Evolutionary conservation across 2,888 invertebrate genomes (phyloP).

Genomic region (Oscheius sp.): DNA sequence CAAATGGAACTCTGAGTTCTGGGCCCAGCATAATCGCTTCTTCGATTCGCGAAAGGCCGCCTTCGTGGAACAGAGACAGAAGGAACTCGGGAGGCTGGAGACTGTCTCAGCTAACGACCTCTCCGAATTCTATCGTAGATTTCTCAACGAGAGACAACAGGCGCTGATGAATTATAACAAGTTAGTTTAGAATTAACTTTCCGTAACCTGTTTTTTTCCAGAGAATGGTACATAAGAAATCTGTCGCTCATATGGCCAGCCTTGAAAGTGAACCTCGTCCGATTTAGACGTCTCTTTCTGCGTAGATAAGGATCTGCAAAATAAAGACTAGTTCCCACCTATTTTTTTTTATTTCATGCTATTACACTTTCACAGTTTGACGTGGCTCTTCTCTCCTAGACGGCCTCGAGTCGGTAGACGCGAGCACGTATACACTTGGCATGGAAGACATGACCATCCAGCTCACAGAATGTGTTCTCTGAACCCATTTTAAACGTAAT

Average conservation of each 20-base stretch:
- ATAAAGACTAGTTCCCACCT: background rate
- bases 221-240: conserved; percentile 71
- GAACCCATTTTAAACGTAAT: background rate
- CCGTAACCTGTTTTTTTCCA: conserved; percentile 43
- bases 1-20: conserved; percentile 69
- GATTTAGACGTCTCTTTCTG: conserved; percentile 58
- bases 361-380: no score
- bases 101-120: conserved; percentile 67
- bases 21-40: conserved; percentile 65
- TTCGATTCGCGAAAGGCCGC: conserved; percentile 59
- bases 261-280: conserved; percentile 65
- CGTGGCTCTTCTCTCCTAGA: no score
- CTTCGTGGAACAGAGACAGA: conserved; percentile 61
- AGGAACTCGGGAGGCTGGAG: conserved; percentile 59
- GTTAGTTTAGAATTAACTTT: conserved; percentile 41
- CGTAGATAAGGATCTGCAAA: background rate
- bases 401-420: no score
- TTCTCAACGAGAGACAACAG: conserved; percentile 61
- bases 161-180: conserved; percentile 64
- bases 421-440: background rate
- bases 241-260: conserved; percentile 69
- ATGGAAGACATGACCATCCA: conserved; percentile 13
- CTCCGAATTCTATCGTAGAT: conserved; percentile 67
- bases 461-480: background rate
- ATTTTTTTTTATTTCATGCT: no score